Evolutionary conservation across 2,888 invertebrate genomes (phyloP).

Genomic region (Apotomis turbidana): DNA sequence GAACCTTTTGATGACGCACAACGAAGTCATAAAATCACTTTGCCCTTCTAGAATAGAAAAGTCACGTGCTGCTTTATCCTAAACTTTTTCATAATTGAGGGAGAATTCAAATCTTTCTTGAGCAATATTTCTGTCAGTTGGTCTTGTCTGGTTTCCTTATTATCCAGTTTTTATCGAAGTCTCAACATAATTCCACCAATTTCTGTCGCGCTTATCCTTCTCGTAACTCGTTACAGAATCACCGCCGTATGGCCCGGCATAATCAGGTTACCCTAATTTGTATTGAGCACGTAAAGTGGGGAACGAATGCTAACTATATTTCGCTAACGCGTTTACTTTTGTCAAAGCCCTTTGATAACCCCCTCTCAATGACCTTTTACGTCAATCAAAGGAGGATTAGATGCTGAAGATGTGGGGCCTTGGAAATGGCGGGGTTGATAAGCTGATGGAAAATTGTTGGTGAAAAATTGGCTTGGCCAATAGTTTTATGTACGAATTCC

Average conservation of each 20-base stretch:
- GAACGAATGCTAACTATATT: slow-evolving; percentile 46
- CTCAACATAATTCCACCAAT: not conserved
- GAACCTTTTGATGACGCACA: too few relatives aligned
- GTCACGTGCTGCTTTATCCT: too few relatives aligned
- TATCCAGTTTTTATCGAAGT: too few relatives aligned
- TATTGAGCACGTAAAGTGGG: slow-evolving; percentile 40
- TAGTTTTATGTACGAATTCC: not conserved
- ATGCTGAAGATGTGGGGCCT: slow-evolving; percentile 45
- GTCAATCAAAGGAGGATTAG: slow-evolving; percentile 58
- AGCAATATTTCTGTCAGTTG: too few relatives aligned
- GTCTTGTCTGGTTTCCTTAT: too few relatives aligned
- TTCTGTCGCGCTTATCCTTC: slow-evolving; percentile 17
- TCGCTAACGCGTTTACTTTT: slow-evolving; percentile 46
- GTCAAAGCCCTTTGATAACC: slow-evolving; percentile 52
- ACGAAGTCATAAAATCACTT: too few relatives aligned
- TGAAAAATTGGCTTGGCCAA: not conserved
- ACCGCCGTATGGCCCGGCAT: slow-evolving; percentile 29
- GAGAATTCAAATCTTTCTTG: too few relatives aligned
- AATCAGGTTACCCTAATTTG: slow-evolving; percentile 41
- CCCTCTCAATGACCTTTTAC: slow-evolving; percentile 53
- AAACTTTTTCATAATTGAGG: too few relatives aligned
- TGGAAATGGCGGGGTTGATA: slow-evolving; percentile 17
- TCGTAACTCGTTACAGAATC: slow-evolving; percentile 29
- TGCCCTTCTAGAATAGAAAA: too few relatives aligned
- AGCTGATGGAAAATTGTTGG: not conserved